A percentile compares a stretch with the other conserved stretches of the same genome.
phyloP scores from a whole-genome alignment of 1,140 invertebrate genomes.

The Apis mellifera region Amel_HAv3.1 CM009932.2:3520501-3521000 shows the following conservation, averaged over 20 bases:
- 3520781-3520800: background rate
- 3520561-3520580: too few relatives aligned
- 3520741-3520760: too few relatives aligned
- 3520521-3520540: background rate
- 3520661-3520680: too few relatives aligned
- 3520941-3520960: conserved; percentile 62
- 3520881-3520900: conserved; percentile 35
- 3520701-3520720: too few relatives aligned
- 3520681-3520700: too few relatives aligned
- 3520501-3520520: background rate
- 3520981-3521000: conserved; percentile 34
- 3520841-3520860: background rate
- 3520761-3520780: too few relatives aligned
- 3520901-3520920: conserved; percentile 44
- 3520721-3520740: too few relatives aligned
- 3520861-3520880: background rate
- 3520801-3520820: background rate
- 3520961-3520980: conserved; percentile 30
- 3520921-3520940: background rate
- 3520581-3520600: too few relatives aligned
- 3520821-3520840: background rate
- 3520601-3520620: too few relatives aligned
- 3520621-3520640: too few relatives aligned
- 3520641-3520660: too few relatives aligned
- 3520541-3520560: background rate